Conservation (phyloP, 2,113 vertebrate species). For the Emydura subglobosa region DNA sequence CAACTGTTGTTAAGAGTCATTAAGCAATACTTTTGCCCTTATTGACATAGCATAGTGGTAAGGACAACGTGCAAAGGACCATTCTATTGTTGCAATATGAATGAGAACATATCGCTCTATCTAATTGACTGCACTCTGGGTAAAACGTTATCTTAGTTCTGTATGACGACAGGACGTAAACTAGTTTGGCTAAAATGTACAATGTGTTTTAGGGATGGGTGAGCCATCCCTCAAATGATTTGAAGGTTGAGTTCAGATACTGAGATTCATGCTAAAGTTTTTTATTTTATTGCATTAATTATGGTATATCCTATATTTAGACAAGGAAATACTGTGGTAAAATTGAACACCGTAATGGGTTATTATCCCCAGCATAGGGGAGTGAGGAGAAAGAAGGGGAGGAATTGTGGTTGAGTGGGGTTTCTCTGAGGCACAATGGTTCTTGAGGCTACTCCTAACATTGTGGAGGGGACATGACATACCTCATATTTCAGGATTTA, state of each 20-base stretch:
- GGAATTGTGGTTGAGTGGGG: background rate
- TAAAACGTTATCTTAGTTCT: slow-evolving; percentile 41
- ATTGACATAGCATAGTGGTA: background rate
- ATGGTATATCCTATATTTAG: background rate
- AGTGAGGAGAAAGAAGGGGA: background rate
- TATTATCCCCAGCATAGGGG: background rate
- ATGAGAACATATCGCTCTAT: slow-evolving; percentile 21
- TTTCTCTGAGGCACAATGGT: background rate
- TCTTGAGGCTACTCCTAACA: background rate
- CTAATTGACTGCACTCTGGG: background rate
- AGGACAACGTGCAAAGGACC: background rate
- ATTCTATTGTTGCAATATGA: background rate
- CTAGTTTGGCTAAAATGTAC: background rate
- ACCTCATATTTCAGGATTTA: background rate
- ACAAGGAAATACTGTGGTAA: background rate
- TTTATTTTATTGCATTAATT: background rate
- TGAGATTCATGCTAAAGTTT: background rate
- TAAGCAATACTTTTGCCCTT: background rate
- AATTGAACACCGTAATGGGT: background rate
- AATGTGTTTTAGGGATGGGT: background rate
- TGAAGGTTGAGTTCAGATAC: background rate
- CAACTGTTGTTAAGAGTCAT: background rate
- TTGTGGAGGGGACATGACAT: background rate
- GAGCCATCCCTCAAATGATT: background rate
- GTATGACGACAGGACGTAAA: background rate